Evolutionary conservation across 2,113 vertebrate genomes (phyloP).

Genomic region (Trichechus manatus): DNA sequence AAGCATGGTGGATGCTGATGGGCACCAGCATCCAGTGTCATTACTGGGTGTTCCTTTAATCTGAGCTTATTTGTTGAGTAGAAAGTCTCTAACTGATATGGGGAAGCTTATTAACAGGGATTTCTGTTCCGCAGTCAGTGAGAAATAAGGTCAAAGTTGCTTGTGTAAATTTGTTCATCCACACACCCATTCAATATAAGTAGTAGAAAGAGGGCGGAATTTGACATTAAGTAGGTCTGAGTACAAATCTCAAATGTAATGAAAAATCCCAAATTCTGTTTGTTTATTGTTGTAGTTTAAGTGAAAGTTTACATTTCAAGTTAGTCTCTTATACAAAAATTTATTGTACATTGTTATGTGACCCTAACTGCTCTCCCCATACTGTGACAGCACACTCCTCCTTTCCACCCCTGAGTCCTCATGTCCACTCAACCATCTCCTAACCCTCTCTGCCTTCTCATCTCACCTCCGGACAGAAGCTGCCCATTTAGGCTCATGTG

Average conservation of each 20-base stretch:
- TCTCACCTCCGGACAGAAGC: no score
- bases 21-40: neutral
- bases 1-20: neutral
- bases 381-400: no score
- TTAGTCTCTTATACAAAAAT: no score
- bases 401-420: no score
- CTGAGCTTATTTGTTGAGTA: conserved; percentile 2
- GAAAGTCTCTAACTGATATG: neutral
- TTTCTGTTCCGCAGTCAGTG: conserved; percentile 2
- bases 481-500: no score
- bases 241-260: neutral
- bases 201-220: neutral
- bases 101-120: neutral
- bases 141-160: neutral
- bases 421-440: no score
- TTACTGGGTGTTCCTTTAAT: neutral
- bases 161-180: neutral
- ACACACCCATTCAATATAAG: neutral
- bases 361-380: no score
- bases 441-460: no score
- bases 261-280: no score
- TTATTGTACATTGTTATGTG: no score
- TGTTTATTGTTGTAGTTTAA: no score
- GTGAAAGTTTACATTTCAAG: no score
- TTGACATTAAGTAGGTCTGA: neutral